Evolutionary conservation across 2,797 vertebrate genomes (phyloP), one percentile per base, ranked within the genome.

Genomic region (Helarctos malayanus): DNA sequence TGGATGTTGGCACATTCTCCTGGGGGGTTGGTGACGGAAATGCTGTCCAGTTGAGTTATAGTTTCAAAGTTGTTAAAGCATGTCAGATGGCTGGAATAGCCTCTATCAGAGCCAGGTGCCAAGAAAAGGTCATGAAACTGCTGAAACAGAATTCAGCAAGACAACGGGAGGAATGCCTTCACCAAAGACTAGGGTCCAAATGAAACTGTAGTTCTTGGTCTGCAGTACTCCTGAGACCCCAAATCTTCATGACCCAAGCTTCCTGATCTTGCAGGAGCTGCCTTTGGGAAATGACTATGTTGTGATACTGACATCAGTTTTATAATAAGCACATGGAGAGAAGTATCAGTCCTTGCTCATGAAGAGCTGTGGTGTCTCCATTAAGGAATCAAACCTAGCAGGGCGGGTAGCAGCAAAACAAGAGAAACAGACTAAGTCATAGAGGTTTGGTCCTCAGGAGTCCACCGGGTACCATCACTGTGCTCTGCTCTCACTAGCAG

Each of bases 121-220:
- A 92, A 89, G 54, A 82, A 68, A 90, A 94, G 25, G 29, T 88
- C 73, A 68, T 54, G 25, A 56, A 91, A 82, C 7, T 73, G 59
- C n/a, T 89, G 47, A 79, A 92, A 86, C 15, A 38, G 75, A 96
- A 86, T 86, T 89, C n/a, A 80, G 8, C 45, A 85, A 71, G 90
- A 65, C 14, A 52, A 8, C 18, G 79, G 41, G 9, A 88, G 6
- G 21, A 49, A 68, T 13, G 47, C 10, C 11, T 90, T 41, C 35
- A 38, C 61, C 18, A 18, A 32, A 59, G 47, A 65, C 18, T 35
- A 11, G 13, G 16, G 41, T 82, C 56, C 78, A 76, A 68, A 9
- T 41, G 14, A 57, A 92, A 71, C 35, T 71, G 56, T n/a, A 29
- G 38, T 63, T 75, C 63, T 65, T 16, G 49, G 11, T 47, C 68